A percentile compares a stretch with the other conserved stretches of the same genome.
phyloP scores from a whole-genome alignment of 2,888 invertebrate genomes.

The Diogma glabrata region DNA sequence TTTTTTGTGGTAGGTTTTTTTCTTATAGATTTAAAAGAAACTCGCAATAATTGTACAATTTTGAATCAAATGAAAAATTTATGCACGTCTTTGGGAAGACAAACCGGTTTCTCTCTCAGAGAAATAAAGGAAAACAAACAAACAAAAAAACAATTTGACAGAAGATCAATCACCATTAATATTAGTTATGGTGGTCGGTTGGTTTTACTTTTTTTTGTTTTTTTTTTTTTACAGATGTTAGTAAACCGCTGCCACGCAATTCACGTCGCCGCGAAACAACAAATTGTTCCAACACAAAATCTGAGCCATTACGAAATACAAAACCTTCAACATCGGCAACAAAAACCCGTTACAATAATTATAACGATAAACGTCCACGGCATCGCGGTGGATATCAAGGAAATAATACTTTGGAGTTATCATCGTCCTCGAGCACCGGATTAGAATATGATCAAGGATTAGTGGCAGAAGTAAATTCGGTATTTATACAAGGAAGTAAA shows the following conservation, averaged over 20 bases:
- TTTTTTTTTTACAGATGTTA: conserved; percentile 19
- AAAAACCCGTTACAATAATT: conserved; percentile 47
- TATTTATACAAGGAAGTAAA: conserved; percentile 72
- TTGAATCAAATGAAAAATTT: too few species aligned
- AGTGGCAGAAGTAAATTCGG: conserved; percentile 68
- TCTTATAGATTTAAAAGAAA: too few species aligned
- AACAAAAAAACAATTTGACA: too few species aligned
- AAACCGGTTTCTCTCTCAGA: too few species aligned
- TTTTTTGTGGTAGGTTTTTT: too few species aligned
- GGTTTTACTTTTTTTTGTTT: too few species aligned
- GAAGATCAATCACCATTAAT: not conserved
- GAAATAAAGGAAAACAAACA: too few species aligned
- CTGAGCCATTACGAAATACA: conserved; percentile 50
- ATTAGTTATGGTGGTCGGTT: not conserved
- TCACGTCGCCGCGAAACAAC: conserved; percentile 33
- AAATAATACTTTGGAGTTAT: conserved; percentile 28
- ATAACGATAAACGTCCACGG: conserved; percentile 50
- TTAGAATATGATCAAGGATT: conserved; percentile 31
- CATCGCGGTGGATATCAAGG: conserved; percentile 40
- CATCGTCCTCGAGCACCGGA: conserved; percentile 24
- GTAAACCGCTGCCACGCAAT: conserved; percentile 27
- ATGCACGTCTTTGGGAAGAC: too few species aligned
- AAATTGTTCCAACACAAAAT: conserved; percentile 42
- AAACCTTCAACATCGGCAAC: conserved; percentile 50
- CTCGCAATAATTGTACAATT: too few species aligned